Evolutionary conservation across 2,888 invertebrate genomes (phyloP), one percentile per base, ranked within the genome.

Genomic region (Protophormia terraenovae): DNA sequence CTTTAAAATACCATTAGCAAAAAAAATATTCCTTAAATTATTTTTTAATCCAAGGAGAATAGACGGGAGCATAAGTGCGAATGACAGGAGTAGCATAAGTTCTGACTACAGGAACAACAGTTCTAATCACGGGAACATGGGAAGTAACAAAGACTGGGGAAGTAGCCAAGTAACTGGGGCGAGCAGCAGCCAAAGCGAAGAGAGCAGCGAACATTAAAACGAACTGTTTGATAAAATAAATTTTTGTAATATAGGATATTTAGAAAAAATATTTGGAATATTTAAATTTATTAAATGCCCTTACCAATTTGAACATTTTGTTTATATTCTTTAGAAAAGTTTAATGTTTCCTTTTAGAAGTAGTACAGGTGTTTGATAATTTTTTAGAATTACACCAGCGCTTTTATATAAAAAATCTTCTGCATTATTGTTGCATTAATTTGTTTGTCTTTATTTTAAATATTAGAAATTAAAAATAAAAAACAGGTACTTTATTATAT

Each of bases 171-270:
- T 89, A 89, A 86, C 91, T 88, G 87, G 91, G 92, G 88, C 87
- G 92, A 84, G 89, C 93, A 83, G 87, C 92, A 86, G 88, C 92
- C 89, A 89, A 90, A 89, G 88, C 91, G 82, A 92, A 87, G 60
- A 92, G 87, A 88, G 89, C 91, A 85, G 87, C 87, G 78, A 88
- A 86, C 69, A 89, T 86, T 84, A 88, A 88, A 1, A 14, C 72
- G 22, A 60, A 12, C 71, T 71, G 8, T n/a, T n/a, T n/a, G n/a
- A n/a, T n/a, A n/a, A n/a, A n/a, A n/a, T n/a, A n/a, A n/a, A n/a
- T n/a, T n/a, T n/a, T n/a, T n/a, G n/a, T n/a, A n/a, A n/a, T n/a
- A n/a, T n/a, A n/a, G n/a, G n/a, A n/a, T n/a, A n/a, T n/a, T n/a
- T 19, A 29, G 1, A 16, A 66, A 47, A n/a, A 29, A 6, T 16